Base-by-base conservation (phyloP, 2,113 vertebrate genomes). In the Ancistrus triradiatus region DNA sequence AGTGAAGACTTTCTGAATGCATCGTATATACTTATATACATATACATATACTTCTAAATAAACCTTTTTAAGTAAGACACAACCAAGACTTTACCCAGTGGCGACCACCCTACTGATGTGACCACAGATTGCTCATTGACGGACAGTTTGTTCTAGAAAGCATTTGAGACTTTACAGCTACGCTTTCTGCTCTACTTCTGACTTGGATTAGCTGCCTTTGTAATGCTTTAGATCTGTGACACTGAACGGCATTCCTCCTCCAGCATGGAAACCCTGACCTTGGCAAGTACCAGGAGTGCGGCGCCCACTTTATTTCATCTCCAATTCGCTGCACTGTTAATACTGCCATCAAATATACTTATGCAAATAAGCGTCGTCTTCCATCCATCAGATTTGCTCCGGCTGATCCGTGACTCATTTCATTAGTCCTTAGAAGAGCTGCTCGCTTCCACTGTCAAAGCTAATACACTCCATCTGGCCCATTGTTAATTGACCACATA, bases 391-490 rank as follows among this genome's bases (percentile, higher is more conserved):
- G 49, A 18, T 42, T 17, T 35, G 27, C 61, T 55, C 18, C 19
- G 44, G 42, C 58, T 60, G 27, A 49, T 61, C 28, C 13, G 17
- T 47, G 63, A 55, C 40, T 25, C 63, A 24, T 56, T 56, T 65
- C 40, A 55, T 44, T 55, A 43, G 49, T 52, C 49, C 37, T 55
- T n/a, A 13, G 28, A 22, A 53, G 18, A 22, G 27, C 18, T 10
- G 49, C 18, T 14, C 25, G 14, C 18, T 35, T 52, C 28, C 50
- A 22, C 62, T 18, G 50, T 35, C 62, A 58, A 43, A 43, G 55
- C 55, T 42, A 58, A 58, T 58, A 58, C 55, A 58, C 37, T 58
- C 55, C 55, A 58, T 58, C 55, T 58, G 55, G 14, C 24, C 35
- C 9, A 42, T 21, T 58, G 55, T 43, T 58, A 58, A 58, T 58